Evolutionary conservation across 2,113 vertebrate genomes (phyloP).

Genomic region (Corvus cornix): DNA sequence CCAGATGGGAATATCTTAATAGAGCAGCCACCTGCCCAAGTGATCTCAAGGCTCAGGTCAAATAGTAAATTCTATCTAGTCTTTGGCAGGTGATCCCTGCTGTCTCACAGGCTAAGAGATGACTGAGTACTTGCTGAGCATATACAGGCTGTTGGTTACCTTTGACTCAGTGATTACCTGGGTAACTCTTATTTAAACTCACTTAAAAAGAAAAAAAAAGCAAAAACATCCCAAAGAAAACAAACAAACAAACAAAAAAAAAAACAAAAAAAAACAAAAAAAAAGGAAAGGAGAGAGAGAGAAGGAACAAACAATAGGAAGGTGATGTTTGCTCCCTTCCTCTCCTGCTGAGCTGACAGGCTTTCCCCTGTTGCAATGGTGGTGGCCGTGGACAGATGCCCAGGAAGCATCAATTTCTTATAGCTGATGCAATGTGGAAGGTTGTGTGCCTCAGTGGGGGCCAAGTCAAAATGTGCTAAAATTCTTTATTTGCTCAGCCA

Average conservation of each 20-base stretch:
- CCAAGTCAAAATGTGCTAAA: background rate
- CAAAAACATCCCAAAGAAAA: too few species aligned
- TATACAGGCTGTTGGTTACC: background rate
- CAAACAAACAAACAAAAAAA: too few species aligned
- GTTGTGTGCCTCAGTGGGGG: background rate
- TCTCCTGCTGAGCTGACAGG: background rate
- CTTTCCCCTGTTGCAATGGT: background rate
- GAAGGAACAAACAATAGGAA: background rate
- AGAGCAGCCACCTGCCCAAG: conserved; percentile 59
- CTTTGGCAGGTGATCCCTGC: conserved; percentile 6
- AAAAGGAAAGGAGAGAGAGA: too few species aligned
- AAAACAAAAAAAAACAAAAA: fast-evolving
- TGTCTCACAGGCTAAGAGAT: background rate
- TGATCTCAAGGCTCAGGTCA: conserved; percentile 47
- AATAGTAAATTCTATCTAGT: conserved; percentile 25
- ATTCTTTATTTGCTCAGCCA: background rate
- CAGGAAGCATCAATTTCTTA: background rate
- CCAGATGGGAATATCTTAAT: conserved; percentile 45
- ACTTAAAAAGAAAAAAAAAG: fast-evolving
- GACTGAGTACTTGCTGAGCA: background rate
- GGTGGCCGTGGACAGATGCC: background rate
- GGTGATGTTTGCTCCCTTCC: background rate
- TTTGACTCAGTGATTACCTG: background rate
- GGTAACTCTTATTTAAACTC: background rate
- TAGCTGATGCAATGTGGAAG: background rate